A percentile compares a stretch with the other conserved stretches of the same genome.
phyloP scores from a whole-genome alignment of 2,888 invertebrate genomes.

The Protonemura montana region DNA sequence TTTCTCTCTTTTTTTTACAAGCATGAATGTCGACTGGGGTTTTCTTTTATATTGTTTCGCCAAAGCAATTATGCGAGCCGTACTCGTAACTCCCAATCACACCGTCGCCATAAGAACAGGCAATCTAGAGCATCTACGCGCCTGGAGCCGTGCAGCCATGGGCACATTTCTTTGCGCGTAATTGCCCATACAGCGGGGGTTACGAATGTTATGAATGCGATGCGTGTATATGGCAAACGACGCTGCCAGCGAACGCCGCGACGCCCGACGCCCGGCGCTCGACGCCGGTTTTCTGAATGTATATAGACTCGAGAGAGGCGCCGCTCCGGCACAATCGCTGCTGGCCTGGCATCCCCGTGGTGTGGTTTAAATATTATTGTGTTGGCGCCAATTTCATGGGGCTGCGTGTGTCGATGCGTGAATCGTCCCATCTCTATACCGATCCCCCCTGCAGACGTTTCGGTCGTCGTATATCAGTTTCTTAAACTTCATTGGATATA shows the following conservation, averaged over 20 bases:
- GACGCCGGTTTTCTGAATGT: conserved; percentile 5
- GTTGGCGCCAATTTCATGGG: background rate
- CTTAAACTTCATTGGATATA: background rate
- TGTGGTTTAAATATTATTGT: background rate
- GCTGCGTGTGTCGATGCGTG: conserved; percentile 7
- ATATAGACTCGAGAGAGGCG: background rate
- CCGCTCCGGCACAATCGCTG: background rate
- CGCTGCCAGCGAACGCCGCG: background rate
- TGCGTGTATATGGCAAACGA: background rate
- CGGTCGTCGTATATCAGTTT: background rate
- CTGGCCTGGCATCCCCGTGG: conserved; percentile 16
- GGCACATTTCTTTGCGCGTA: conserved; percentile 4
- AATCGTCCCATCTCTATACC: background rate
- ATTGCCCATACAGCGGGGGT: background rate
- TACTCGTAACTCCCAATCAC: conserved; percentile 12
- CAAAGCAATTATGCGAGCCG: background rate
- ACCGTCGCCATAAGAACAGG: background rate
- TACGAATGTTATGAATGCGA: conserved; percentile 20
- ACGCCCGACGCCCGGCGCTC: conserved; percentile 18
- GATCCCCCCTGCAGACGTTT: background rate
- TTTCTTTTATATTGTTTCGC: conserved; percentile 12
- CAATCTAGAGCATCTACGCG: background rate
- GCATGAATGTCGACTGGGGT: background rate
- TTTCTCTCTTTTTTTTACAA: background rate
- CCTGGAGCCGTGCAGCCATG: background rate